Base-by-base conservation (phyloP, 2,797 vertebrate species). In the Onychomys torridus region DNA sequence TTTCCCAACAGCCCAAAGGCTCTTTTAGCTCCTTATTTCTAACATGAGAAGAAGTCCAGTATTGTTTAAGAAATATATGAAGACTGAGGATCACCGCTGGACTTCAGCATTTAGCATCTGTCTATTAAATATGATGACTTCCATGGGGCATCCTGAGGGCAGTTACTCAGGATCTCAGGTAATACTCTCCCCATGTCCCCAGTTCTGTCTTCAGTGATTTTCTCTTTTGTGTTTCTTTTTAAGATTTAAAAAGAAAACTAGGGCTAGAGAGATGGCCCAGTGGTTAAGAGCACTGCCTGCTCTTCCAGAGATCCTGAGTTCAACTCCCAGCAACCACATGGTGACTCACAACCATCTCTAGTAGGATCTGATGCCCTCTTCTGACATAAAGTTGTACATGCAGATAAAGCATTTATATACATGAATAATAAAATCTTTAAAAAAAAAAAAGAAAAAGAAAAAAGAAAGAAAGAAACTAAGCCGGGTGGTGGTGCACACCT, bases 11-110 rank as follows among this genome's bases (percentile, higher is more conserved):
- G 71, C 4, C 21, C 40, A 88, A 40, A 29, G 46, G 49, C 27
- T 61, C 61, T 85, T 75, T n/a, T 61, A 32, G 23, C 61, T 40
- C 12, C 65, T 55, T 94, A 46, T 81, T 59, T 89, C 25, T 16
- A 57, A 90, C 85, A 89, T 95, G 10, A 86, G 14, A 34, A 75
- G 55, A 69, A 65, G 84, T 13, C 21, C 57, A 96, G 0, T 7
- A 88, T 77, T 90, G 61, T 63, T 92, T 85, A 37, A 17, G 89
- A 79, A 32, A 90, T 69, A 85, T 55, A 4, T 10, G 16, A 95
- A 78, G 27, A 43, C 21, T 88, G 21, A 27, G 52, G 52, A 52
- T 52, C 52, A 52, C 52, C 14, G 52, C 52, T 52, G 52, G 52
- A 52, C 5, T 21, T 83, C 43, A 13, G 14, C 23, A 55, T 79